A percentile compares a stretch with the other conserved stretches of the same genome.
phyloP scores from a whole-genome alignment of 1,140 invertebrate genomes.

The Diabrotica virgifera region DNA sequence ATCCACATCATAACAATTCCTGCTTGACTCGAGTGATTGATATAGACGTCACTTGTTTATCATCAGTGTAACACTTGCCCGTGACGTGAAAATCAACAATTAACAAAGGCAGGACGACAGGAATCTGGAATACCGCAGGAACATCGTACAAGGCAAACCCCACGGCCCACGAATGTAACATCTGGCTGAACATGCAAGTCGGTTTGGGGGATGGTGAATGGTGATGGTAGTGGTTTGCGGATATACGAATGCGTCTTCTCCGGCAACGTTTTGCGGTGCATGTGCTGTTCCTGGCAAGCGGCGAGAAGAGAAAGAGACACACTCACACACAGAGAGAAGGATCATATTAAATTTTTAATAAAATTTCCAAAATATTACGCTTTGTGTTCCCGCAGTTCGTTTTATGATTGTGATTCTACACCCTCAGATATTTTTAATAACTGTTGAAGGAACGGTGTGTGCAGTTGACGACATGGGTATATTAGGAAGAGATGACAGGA shows the following conservation, averaged over 20 bases:
- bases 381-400: not conserved
- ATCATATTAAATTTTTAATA: conserved; percentile 3
- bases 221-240: not conserved
- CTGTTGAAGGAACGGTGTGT: no score
- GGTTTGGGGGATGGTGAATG: not conserved
- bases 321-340: not conserved
- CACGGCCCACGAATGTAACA: not conserved
- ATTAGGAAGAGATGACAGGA: no score
- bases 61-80: conserved; percentile 1
- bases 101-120: not conserved
- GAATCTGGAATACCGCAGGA: not conserved
- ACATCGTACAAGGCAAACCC: not conserved
- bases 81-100: not conserved
- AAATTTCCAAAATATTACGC: not conserved
- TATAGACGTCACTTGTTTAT: conserved; percentile 2
- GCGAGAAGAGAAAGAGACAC: not conserved
- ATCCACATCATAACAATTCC: no score
- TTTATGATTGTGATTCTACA: not conserved
- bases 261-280: not conserved
- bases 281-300: not conserved
- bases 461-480: no score
- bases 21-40: not conserved
- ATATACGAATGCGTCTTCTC: not conserved
- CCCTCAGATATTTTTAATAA: not conserved
- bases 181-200: not conserved